These are phyloP conservation scores for Eurytoma californica DNA, from an alignment of 2,888 invertebrate species.

Conservation along the genomic window DNA sequence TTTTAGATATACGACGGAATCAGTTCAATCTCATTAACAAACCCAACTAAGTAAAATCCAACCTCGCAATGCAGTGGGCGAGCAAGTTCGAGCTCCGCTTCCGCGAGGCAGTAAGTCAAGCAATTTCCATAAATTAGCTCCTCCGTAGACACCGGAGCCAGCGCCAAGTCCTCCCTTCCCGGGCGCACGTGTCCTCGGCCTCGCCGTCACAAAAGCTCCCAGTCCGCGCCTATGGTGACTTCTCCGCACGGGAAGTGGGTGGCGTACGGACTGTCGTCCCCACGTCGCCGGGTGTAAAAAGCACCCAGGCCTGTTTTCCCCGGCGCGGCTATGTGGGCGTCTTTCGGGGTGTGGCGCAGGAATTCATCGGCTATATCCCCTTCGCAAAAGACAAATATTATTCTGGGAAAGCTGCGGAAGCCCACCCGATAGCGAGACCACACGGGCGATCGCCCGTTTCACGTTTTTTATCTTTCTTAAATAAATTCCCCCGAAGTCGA, in stretches of 20 bases:
- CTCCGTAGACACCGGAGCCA: conserved; percentile 17
- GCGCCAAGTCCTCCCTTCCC: conserved; percentile 25
- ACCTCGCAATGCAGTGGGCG: neutral
- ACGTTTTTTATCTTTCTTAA: conserved; percentile 6
- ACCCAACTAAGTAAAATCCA: neutral
- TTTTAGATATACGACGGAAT: neutral
- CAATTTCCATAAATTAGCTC: conserved; percentile 55
- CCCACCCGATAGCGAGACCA: conserved; percentile 19
- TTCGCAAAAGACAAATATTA: conserved; percentile 53
- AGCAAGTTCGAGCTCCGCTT: conserved; percentile 45
- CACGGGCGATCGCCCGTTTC: conserved; percentile 2
- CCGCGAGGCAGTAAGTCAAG: conserved; percentile 32
- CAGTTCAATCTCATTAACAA: neutral
- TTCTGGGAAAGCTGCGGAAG: conserved; percentile 27
- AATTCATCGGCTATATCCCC: conserved; percentile 1
- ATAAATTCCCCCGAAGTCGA: too few relatives aligned
- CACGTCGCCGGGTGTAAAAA: conserved; percentile 38
- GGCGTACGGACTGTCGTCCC: conserved; percentile 66
- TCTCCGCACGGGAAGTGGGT: conserved; percentile 66
- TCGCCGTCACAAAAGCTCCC: neutral
- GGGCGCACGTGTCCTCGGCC: conserved; percentile 3
- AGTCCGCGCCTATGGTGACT: neutral
- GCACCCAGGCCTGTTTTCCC: conserved; percentile 41
- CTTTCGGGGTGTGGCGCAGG: conserved; percentile 25
- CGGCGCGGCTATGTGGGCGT: conserved; percentile 14